Evolutionary conservation across 2,113 vertebrate species (phyloP), one percentile per base, ranked within the genome.

Genomic region (Odobenus rosmarus): DNA sequence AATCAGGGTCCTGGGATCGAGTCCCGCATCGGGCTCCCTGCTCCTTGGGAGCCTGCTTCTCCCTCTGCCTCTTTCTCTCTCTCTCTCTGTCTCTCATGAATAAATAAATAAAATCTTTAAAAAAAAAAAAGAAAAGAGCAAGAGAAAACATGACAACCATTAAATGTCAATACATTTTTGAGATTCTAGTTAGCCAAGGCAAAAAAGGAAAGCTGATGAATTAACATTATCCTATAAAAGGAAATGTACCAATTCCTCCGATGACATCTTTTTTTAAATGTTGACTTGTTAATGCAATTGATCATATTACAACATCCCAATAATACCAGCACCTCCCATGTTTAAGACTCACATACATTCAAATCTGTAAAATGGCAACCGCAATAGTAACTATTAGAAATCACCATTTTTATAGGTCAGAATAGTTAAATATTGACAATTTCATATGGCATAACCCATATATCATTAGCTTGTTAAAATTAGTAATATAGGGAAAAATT

Each of bases 151-250:
- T 39, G 23, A 36, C 24, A 8, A 55, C 28, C 49, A 67, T 81
- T 93, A 86, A 86, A 95, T 89, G 46, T 82, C 55, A 86, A 86
- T 67, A 80, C 11, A 24, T 88, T 71, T 95, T 86, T 72, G 80
- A 90, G 53, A 80, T 57, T 95, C 36, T 21, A 49, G 3, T 90
- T 64, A 85, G 4, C 19, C 15, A 64, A 74, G 31, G 55, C 10
- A 74, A 49, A 93, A 89, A 90, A 46, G 11, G 14, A 85, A 89
- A 85, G 11, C 49, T 69, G 49, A 64, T 76, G 0, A 87, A 28
- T 81, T 82, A 62, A 83, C 11, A 85, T 51, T 83, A 71, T 49
- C 28, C 2, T 1, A 33, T 84, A 46, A 81, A 64, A 80, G 26
- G n/a, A 83, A 96, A 76, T 23, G 14, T 90, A 88, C 14, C 24